Evolutionary conservation across 2,888 invertebrate genomes (phyloP), one percentile per base, ranked within the genome.

Genomic region (Hirtodrosophila duncani): DNA sequence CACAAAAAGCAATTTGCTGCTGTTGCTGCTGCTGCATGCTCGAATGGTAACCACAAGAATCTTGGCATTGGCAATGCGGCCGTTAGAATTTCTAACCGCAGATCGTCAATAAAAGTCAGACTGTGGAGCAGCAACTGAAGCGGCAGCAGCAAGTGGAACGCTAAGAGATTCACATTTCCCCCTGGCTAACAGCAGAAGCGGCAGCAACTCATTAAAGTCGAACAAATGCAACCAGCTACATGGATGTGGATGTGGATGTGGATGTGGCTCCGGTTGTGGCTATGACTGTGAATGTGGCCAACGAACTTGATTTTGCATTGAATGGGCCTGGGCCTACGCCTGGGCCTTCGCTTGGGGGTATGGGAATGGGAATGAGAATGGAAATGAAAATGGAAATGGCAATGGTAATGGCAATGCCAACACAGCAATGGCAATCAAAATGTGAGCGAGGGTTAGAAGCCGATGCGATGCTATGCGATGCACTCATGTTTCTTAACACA

Each of bases 51-150:
- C 81, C 81, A 44, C 81, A 78, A 52, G 56, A 78, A 71, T 70
- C 75, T 45, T 51, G 48, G 14, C 43, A 29, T 44, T 36, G 23
- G 8, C 20, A 20, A 10, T 43, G 38, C 23, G 45, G 45, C 56
- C 65, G 56, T 78, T 72, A 69, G 79, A 69, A 59, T 49, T 48
- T 44, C 16, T 10, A 65, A 81, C 81, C 79, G 63, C 79, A 80
- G 49, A 67, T 65, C 30, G 61, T 49, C 68, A 61, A 51, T 63
- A 63, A 55, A 46, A 36, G 27, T 20, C n/a, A 8, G 37, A 14
- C 18, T 13, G 14, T 20, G 1, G 16, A 33, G 11, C 27, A 7
- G 20, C 7, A 20, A 20, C 38, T 38, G 18, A 29, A 29, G 29
- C 16, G 34, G 26, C 13, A n/a, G 30, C 10, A 8, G 34, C 38